These are phyloP conservation scores for Cyanoderma ruficeps DNA, from an alignment of 2,113 vertebrate genomes.

Conservation along the genomic window DNA sequence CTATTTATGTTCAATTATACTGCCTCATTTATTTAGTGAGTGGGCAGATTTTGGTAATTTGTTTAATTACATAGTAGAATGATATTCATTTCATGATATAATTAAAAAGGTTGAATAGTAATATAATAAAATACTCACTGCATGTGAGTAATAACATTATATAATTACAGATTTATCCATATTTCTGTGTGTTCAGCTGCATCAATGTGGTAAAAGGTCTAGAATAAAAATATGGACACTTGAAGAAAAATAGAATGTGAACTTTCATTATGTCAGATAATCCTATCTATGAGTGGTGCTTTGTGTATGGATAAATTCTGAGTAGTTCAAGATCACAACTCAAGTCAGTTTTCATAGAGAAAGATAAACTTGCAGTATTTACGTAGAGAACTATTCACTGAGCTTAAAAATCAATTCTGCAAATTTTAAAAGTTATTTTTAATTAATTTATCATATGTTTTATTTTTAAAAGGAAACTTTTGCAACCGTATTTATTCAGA, in stretches of 20 bases:
- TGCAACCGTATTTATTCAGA: neutral
- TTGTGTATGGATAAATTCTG: neutral
- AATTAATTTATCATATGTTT: neutral
- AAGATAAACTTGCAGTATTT: neutral
- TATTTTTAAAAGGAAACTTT: neutral
- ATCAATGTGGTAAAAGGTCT: neutral
- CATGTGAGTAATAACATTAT: neutral
- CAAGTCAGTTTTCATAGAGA: neutral
- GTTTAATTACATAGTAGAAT: slow-evolving; percentile 9
- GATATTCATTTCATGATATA: slow-evolving; percentile 5
- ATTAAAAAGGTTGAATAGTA: slow-evolving; percentile 11
- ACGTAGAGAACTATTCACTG: neutral
- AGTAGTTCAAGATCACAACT: neutral
- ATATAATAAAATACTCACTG: neutral
- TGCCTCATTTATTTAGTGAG: slow-evolving; percentile 2
- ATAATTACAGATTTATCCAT: neutral
- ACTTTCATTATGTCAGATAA: neutral
- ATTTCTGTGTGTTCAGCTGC: neutral
- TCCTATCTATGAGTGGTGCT: neutral
- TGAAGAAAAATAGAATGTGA: neutral
- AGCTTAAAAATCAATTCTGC: neutral
- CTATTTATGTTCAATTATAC: slow-evolving; percentile 15
- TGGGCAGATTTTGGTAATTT: slow-evolving; percentile 14
- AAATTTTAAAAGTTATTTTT: neutral
- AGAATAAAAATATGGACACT: neutral